phyloP scores from a whole-genome alignment of 2,888 invertebrate genomes.

The Dione juno region DNA sequence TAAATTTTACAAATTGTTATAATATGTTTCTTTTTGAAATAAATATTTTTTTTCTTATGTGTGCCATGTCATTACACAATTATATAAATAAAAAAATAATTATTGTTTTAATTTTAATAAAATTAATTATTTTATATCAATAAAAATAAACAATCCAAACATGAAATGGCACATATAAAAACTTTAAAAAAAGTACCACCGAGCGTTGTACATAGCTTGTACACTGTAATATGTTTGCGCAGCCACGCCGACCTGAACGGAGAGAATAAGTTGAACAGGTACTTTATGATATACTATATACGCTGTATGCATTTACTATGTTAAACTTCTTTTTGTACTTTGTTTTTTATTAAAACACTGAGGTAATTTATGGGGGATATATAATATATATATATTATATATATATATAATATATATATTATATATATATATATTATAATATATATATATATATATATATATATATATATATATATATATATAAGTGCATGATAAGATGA shows the following conservation, averaged over 20 bases:
- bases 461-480: too few species aligned
- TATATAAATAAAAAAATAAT: too few species aligned
- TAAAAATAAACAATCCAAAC: not conserved
- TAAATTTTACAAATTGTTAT: not conserved
- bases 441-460: too few species aligned
- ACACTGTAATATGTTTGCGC: conserved; percentile 69
- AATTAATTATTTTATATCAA: not conserved
- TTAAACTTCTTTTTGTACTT: conserved; percentile 1
- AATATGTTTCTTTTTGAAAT: not conserved
- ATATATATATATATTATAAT: too few species aligned
- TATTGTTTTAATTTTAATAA: not conserved
- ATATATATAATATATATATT: too few species aligned
- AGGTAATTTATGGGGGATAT: too few species aligned
- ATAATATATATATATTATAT: too few species aligned
- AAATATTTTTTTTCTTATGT: not conserved
- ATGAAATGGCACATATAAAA: conserved; percentile 7
- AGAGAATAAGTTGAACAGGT: conserved; percentile 83
- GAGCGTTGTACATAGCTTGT: conserved; percentile 69
- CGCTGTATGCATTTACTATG: conserved; percentile 1
- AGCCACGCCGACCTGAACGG: conserved; percentile 82
- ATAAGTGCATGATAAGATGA: too few species aligned
- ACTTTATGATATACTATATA: conserved; percentile 68
- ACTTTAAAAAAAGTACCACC: conserved; percentile 5
- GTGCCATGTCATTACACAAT: conserved; percentile 4
- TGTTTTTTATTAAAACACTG: not conserved